A percentile compares a stretch with the other conserved stretches of the same genome.
Conservation (phyloP, 2,888 invertebrate genomes). For the Agrenia bidenticulata region DNA sequence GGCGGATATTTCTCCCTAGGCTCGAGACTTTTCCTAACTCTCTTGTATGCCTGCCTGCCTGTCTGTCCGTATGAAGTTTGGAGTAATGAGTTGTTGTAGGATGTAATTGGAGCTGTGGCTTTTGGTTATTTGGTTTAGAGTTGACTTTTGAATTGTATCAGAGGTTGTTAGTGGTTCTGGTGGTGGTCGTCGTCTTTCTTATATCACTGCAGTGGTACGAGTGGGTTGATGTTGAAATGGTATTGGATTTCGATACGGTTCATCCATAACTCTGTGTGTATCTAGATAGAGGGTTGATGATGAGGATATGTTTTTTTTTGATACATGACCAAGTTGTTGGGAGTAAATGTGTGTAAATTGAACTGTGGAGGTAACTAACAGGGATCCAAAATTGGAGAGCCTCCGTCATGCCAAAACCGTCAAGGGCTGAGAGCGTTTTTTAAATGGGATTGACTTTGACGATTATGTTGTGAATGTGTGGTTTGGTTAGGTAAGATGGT, state of each 20-base stretch:
- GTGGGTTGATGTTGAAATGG: not conserved
- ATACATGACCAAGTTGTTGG: no score
- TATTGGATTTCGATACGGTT: slow-evolving; percentile 29
- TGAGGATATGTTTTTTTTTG: no score
- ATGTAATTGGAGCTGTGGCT: no score
- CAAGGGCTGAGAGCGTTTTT: slow-evolving; percentile 10
- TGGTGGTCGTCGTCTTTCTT: not conserved
- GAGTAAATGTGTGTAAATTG: no score
- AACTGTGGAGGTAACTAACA: not conserved
- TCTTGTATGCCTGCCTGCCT: no score
- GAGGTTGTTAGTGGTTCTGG: not conserved
- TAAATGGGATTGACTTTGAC: slow-evolving; percentile 5
- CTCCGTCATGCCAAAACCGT: slow-evolving; percentile 23
- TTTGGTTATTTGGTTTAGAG: no score
- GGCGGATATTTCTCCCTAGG: no score
- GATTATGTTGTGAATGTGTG: not conserved
- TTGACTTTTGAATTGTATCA: not conserved
- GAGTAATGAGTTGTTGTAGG: no score
- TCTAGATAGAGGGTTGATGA: no score
- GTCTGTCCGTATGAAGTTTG: no score
- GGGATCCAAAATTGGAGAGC: slow-evolving; percentile 12
- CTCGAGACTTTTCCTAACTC: no score
- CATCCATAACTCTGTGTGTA: slow-evolving; percentile 2
- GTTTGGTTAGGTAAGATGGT: not conserved
- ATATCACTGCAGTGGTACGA: no score